phyloP scores from a whole-genome alignment of 1,140 invertebrate species.

The honey bee (Apis mellifera) region Amel_HAv3.1 CM009936.2:15652001-15652500 shows the following conservation, averaged over 20 bases:
- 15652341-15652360: conserved; percentile 82
- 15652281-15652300: conserved; percentile 85
- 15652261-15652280: conserved; percentile 83
- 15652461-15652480: not conserved
- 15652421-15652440: not conserved
- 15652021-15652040: not conserved
- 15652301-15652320: conserved; percentile 87
- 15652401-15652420: too few relatives aligned
- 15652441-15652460: not conserved
- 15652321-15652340: conserved; percentile 85
- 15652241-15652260: conserved; percentile 81
- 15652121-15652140: conserved; percentile 87
- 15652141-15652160: conserved; percentile 85
- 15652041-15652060: conserved; percentile 77
- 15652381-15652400: not conserved
- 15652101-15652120: conserved; percentile 85
- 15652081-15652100: conserved; percentile 88
- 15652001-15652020: conserved; percentile 1
- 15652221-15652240: not conserved
- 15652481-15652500: too few relatives aligned
- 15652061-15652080: conserved; percentile 86
- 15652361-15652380: conserved; percentile 76
- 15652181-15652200: conserved; percentile 75
- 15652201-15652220: not conserved
- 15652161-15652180: conserved; percentile 83